Evolutionary conservation across 2,888 invertebrate genomes (phyloP).

Genomic region (Psococerastis gibbosa): DNA sequence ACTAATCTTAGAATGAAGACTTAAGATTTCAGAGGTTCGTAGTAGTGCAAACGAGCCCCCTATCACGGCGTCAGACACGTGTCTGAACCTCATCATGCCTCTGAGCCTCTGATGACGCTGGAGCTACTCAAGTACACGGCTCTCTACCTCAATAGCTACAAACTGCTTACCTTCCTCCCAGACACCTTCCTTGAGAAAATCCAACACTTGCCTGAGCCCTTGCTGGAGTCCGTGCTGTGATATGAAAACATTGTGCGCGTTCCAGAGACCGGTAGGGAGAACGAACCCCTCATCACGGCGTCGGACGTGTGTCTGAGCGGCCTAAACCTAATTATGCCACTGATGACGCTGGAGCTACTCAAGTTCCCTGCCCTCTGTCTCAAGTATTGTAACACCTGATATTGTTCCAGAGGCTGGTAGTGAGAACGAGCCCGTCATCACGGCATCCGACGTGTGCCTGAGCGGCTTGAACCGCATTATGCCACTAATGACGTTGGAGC

Average conservation of each 20-base stretch:
- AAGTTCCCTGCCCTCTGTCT: constrained; percentile 47
- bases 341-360: constrained; percentile 49
- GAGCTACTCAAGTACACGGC: constrained; percentile 50
- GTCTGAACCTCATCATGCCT: constrained; percentile 50
- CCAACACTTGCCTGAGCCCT: constrained; percentile 27
- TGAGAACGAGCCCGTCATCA: constrained; percentile 23
- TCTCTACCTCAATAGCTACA: constrained; percentile 40
- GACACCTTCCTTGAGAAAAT: constrained; percentile 41
- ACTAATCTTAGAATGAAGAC: too few relatives aligned
- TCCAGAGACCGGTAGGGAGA: constrained; percentile 17
- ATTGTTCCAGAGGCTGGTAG: constrained; percentile 9
- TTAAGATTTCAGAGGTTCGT: too few relatives aligned
- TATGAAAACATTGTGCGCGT: too few relatives aligned
- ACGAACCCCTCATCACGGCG: constrained; percentile 26
- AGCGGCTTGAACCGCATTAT: constrained; percentile 49
- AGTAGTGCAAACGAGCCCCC: constrained; percentile 21
- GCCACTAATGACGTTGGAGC: constrained; percentile 49
- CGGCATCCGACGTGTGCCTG: constrained; percentile 42
- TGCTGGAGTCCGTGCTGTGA: constrained; percentile 34
- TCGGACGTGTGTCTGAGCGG: constrained; percentile 48
- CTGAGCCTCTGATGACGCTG: constrained; percentile 51
- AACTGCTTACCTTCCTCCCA: constrained; percentile 40
- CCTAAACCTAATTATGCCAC: constrained; percentile 47
- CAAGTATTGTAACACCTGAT: background rate
- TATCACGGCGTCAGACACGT: constrained; percentile 36